Conservation (phyloP, 2,797 vertebrate genomes). For the Allobates femoralis region DNA sequence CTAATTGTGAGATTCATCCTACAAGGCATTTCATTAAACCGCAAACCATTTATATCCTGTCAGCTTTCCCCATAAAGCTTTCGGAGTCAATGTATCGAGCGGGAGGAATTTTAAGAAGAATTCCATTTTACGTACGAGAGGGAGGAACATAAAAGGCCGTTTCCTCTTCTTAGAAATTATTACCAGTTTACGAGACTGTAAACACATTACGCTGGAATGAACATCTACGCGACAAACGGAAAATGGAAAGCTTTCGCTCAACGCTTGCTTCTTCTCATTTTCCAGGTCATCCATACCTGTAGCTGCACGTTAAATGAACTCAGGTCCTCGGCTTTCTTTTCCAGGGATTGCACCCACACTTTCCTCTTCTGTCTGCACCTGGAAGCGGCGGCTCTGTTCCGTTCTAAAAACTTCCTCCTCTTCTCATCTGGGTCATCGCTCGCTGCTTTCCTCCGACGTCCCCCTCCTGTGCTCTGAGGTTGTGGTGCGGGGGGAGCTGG, state of each 20-base stretch:
- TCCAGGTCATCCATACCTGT: slow-evolving; percentile 79
- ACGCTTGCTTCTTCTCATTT: background rate
- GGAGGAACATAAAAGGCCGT: background rate
- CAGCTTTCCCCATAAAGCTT: slow-evolving; percentile 36
- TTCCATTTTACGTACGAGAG: background rate
- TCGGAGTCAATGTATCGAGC: slow-evolving; percentile 14
- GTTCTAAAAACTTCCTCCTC: slow-evolving; percentile 95
- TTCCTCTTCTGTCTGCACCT: slow-evolving; percentile 97
- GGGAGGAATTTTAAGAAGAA: background rate
- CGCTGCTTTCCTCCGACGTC: slow-evolving; percentile 91
- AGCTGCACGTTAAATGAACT: slow-evolving; percentile 90
- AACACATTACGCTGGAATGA: background rate
- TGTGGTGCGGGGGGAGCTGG: slow-evolving; percentile 88
- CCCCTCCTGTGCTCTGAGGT: slow-evolving; percentile 90
- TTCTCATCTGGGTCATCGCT: slow-evolving; percentile 97
- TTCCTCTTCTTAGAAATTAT: background rate
- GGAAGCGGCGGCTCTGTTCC: slow-evolving; percentile 93
- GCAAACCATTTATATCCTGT: slow-evolving; percentile 42
- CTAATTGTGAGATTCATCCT: slow-evolving; percentile 51
- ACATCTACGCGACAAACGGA: background rate
- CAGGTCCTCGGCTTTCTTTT: slow-evolving; percentile 94
- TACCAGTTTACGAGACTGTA: background rate
- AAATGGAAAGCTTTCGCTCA: background rate
- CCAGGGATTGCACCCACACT: slow-evolving; percentile 96
- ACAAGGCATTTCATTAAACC: slow-evolving; percentile 43